Conservation (phyloP, 2,888 invertebrate species). For the Anaspis maculata region DNA sequence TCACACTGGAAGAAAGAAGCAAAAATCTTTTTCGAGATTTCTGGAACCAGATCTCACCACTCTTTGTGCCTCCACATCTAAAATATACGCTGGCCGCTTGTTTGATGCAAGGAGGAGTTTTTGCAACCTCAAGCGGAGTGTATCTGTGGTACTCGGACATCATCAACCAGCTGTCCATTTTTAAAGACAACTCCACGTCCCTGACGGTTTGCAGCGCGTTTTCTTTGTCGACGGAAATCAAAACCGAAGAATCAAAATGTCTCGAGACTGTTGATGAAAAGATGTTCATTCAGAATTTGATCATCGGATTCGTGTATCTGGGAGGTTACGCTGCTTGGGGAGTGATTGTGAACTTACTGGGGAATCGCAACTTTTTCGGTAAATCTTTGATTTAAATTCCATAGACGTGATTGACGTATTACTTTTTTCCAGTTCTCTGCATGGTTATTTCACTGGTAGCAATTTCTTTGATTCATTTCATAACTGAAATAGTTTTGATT, state of each 20-base stretch:
- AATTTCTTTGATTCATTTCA: conserved; percentile 15
- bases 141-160: conserved; percentile 30
- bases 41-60: conserved; percentile 17
- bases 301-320: conserved; percentile 17
- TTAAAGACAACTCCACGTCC: conserved; percentile 7
- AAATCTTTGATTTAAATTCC: conserved; percentile 3
- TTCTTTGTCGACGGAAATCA: neutral
- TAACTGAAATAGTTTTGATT: conserved; percentile 19
- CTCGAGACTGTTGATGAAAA: conserved; percentile 9
- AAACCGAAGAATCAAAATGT: conserved; percentile 1
- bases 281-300: conserved; percentile 19
- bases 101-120: conserved; percentile 23
- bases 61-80: conserved; percentile 20
- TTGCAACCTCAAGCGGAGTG: conserved; percentile 25
- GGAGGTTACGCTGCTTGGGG: conserved; percentile 13
- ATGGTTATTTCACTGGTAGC: conserved; percentile 14
- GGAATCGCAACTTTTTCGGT: conserved; percentile 16
- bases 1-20: conserved; percentile 3
- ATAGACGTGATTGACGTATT: neutral
- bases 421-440: conserved; percentile 17
- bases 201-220: conserved; percentile 25
- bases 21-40: conserved; percentile 14
- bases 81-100: conserved; percentile 20
- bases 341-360: conserved; percentile 12
- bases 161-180: conserved; percentile 20